Percentiles rank a stretch among this genome's conserved stretches.
Evolutionary conservation across 2,797 vertebrate genomes (phyloP).

Genomic region (Choloepus didactylus): DNA sequence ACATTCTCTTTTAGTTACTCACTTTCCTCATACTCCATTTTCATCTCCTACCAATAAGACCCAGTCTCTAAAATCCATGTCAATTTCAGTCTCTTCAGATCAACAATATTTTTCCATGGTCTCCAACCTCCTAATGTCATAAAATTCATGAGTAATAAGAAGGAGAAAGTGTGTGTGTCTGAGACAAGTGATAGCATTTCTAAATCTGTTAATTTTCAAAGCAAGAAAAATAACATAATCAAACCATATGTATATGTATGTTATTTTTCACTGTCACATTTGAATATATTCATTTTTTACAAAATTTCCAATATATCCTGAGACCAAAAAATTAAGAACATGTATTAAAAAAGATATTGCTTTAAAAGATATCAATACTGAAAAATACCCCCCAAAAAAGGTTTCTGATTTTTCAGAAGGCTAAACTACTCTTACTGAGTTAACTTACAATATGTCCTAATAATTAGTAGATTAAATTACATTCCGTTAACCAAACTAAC

Average conservation of each 20-base stretch:
- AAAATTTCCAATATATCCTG: neutral
- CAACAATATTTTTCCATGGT: neutral
- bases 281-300: neutral
- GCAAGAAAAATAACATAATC: slow-evolving; percentile 5
- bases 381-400: neutral
- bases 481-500: neutral
- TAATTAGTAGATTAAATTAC: neutral
- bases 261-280: slow-evolving; percentile 5
- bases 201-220: slow-evolving; percentile 30
- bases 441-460: neutral
- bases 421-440: neutral
- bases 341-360: neutral
- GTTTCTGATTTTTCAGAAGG: neutral
- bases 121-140: neutral
- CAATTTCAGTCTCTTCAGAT: neutral
- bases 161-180: neutral
- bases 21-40: neutral
- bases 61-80: neutral
- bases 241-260: neutral
- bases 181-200: neutral
- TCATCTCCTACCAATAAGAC: neutral
- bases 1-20: neutral
- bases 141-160: neutral
- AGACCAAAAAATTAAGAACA: neutral
- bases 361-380: neutral